phyloP scores from a whole-genome alignment of 2,113 vertebrate species.

The Trachemys scripta region DNA sequence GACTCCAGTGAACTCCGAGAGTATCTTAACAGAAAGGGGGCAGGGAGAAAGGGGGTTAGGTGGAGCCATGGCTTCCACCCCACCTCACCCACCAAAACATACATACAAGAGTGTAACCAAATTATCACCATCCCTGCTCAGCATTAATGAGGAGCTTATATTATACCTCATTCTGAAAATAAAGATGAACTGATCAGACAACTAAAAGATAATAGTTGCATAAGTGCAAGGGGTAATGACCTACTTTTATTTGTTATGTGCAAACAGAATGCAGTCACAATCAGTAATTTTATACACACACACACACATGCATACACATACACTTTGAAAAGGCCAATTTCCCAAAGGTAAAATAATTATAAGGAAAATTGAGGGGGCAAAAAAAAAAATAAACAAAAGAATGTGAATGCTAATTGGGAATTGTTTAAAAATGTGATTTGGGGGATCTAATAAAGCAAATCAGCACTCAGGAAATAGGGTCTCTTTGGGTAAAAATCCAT shows the following conservation, averaged over 20 bases:
- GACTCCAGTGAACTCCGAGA: neutral
- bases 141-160: neutral
- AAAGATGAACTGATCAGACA: conserved; percentile 47
- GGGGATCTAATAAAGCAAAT: neutral
- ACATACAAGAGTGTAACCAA: neutral
- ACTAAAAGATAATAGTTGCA: conserved; percentile 36
- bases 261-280: neutral
- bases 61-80: neutral
- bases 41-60: neutral
- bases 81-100: too few relatives aligned
- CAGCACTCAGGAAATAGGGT: neutral
- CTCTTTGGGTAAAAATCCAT: neutral
- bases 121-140: neutral
- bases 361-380: neutral
- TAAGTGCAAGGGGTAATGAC: conserved; percentile 51
- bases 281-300: neutral
- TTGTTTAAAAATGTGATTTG: neutral
- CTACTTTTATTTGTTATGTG: conserved; percentile 54
- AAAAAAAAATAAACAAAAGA: neutral
- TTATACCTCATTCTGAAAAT: neutral
- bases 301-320: neutral
- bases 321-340: conserved; percentile 14
- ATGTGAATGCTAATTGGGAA: neutral
- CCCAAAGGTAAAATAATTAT: neutral
- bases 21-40: neutral